These are phyloP conservation scores for Silurus aristotelis DNA, from an alignment of 2,797 vertebrate genomes.

Conservation along the genomic window DNA sequence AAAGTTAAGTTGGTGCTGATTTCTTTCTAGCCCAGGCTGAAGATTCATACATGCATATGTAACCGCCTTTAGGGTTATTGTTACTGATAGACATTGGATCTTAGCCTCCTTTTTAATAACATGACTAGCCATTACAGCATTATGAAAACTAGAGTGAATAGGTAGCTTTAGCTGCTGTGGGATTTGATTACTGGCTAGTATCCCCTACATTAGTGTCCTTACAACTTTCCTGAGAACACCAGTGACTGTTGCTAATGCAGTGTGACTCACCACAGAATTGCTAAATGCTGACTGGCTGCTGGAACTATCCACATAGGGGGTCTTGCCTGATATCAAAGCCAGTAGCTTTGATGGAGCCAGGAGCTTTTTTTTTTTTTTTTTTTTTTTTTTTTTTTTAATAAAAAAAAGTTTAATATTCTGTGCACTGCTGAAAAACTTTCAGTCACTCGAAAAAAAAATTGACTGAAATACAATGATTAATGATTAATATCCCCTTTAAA, in stretches of 20 bases:
- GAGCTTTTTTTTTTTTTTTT: too few relatives aligned
- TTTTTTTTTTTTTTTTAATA: neutral
- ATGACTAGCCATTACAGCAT: neutral
- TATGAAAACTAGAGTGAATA: neutral
- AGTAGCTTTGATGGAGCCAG: neutral
- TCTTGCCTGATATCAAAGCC: neutral
- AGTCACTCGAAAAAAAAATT: neutral
- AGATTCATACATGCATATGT: neutral
- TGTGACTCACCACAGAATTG: neutral
- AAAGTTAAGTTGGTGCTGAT: neutral
- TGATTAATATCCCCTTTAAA: neutral
- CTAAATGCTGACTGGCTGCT: conserved; percentile 1
- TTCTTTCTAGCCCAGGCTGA: neutral
- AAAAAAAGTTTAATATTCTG: neutral
- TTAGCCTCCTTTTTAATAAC: neutral
- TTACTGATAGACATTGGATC: neutral
- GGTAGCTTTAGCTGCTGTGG: neutral
- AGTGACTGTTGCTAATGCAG: neutral
- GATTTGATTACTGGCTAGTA: neutral
- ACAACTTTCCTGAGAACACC: neutral
- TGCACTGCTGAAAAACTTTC: neutral
- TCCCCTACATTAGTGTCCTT: neutral
- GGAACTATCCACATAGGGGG: neutral
- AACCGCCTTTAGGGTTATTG: neutral
- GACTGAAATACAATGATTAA: neutral